Base-by-base conservation (phyloP, 1,140 invertebrate species). In the Bombus affinis region DNA sequence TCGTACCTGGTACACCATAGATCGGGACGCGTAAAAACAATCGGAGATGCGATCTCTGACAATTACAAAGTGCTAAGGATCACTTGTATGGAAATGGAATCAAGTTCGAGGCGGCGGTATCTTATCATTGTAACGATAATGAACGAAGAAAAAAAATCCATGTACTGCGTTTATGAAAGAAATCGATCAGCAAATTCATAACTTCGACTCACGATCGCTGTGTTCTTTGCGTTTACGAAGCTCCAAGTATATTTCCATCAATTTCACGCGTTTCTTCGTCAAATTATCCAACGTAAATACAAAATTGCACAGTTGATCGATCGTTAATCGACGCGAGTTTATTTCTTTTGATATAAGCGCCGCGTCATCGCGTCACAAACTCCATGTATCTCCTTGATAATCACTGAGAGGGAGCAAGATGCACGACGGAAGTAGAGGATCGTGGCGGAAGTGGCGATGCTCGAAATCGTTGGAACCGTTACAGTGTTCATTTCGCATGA, bases 381-480 rank as follows among this genome's bases (percentile, higher is more conserved):
- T n/a, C 3, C 35, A 13, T 37, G 66, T 35, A 42, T 70, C 68
- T 53, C 5, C 47, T 53, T 53, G 47, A 53, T 53, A 53, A 53
- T 53, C 18, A 53, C 1, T 22, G 47, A 53, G 65, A 68, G 25
- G 18, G 42, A 62, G 10, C 22, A 68, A n/a, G 35, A 37, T 53
- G 47, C 6, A 57, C 12, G 10, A 42, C 22, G 42, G 53, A 80
- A 35, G 25, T 15, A 44, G 65, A 71, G 15, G 78, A 59, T n/a
- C 62, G 32, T 57, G 35, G 32, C 81, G 66, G 82, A 80, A 85
- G 39, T 70, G 22, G 44, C 62, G 76, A 44, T 81, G 47, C 35
- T 83, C 74, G 75, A 78, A 84, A 84, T 78, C 73, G 47, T 53
- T n/a, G 82, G 47, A 59, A 84, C 74, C 82, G 74, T 78, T 84